Conservation (phyloP, 1,140 invertebrate species). For the Protaetia brevitarsis region DNA sequence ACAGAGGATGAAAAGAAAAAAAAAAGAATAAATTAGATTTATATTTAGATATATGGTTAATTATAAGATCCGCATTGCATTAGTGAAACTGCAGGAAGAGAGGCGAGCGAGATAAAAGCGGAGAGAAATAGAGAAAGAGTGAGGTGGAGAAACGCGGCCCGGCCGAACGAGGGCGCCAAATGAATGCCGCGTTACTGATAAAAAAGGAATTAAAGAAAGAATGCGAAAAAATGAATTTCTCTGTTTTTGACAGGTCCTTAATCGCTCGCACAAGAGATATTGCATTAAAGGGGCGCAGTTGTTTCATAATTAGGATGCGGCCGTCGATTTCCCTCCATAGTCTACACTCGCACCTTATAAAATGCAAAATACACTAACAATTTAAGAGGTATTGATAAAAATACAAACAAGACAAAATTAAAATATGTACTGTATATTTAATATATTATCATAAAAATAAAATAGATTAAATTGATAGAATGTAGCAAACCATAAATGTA, state of each 20-base stretch:
- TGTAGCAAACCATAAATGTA: too few relatives aligned
- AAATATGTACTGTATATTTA: too few relatives aligned
- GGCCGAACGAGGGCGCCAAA: conserved; percentile 34
- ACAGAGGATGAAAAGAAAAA: conserved; percentile 12
- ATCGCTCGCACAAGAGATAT: conserved; percentile 49
- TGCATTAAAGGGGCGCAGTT: conserved; percentile 44
- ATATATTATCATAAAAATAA: too few relatives aligned
- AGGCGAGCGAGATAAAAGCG: conserved; percentile 1
- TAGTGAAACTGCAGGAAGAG: conserved; percentile 21
- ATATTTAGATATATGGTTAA: conserved; percentile 23
- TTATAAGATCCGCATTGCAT: conserved; percentile 23
- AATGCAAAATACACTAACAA: too few relatives aligned
- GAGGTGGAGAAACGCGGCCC: background rate
- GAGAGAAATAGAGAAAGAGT: background rate
- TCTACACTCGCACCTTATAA: background rate
- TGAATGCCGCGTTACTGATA: conserved; percentile 50
- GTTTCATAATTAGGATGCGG: conserved; percentile 23
- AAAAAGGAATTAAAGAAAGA: conserved; percentile 51
- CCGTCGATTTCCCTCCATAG: background rate
- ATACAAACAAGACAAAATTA: too few relatives aligned
- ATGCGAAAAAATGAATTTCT: conserved; percentile 52
- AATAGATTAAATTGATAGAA: too few relatives aligned
- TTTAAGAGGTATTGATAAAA: too few relatives aligned
- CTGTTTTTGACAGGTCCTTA: conserved; percentile 52
- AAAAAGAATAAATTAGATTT: conserved; percentile 24